phyloP scores from a whole-genome alignment of 2,888 invertebrate species.

The Labia minor region DNA sequence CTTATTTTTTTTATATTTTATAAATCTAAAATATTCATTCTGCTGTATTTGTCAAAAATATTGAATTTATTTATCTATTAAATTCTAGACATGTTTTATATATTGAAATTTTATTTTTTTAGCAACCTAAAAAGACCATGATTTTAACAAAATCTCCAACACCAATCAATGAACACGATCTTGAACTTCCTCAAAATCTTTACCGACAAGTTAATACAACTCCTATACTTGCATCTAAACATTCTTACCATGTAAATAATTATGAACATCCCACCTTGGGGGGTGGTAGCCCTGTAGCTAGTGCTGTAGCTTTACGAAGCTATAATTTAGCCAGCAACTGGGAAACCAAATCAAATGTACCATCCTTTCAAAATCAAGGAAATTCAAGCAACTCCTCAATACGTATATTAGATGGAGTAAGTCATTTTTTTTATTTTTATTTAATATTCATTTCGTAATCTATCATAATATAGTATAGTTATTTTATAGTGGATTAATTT shows the following conservation, averaged over 20 bases:
- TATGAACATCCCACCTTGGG: not conserved
- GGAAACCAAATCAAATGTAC: not conserved
- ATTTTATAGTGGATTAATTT: too few species aligned
- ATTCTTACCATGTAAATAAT: not conserved
- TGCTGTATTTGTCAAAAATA: too few species aligned
- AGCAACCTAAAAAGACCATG: slow-evolving; percentile 17
- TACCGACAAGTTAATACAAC: not conserved
- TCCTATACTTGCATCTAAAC: not conserved
- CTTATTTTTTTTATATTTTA: too few species aligned
- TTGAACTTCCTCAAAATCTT: not conserved
- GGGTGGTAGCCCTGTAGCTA: not conserved
- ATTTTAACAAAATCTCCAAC: slow-evolving; percentile 22
- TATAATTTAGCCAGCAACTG: slow-evolving; percentile 24
- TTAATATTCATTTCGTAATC: too few species aligned
- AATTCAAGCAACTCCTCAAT: not conserved
- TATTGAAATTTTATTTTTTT: slow-evolving; percentile 16
- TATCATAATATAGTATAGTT: too few species aligned
- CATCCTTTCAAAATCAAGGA: not conserved
- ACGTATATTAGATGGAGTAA: not conserved
- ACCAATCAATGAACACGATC: slow-evolving; percentile 19
- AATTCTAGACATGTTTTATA: too few species aligned
- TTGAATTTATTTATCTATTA: too few species aligned
- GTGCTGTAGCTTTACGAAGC: slow-evolving; percentile 22
- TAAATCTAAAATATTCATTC: too few species aligned
- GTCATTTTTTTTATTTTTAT: slow-evolving; percentile 3